Percentiles rank a stretch among this genome's conserved stretches.
Evolutionary conservation across 1,140 invertebrate species (phyloP).

Genomic region (Thalassaphorura encarpata): DNA sequence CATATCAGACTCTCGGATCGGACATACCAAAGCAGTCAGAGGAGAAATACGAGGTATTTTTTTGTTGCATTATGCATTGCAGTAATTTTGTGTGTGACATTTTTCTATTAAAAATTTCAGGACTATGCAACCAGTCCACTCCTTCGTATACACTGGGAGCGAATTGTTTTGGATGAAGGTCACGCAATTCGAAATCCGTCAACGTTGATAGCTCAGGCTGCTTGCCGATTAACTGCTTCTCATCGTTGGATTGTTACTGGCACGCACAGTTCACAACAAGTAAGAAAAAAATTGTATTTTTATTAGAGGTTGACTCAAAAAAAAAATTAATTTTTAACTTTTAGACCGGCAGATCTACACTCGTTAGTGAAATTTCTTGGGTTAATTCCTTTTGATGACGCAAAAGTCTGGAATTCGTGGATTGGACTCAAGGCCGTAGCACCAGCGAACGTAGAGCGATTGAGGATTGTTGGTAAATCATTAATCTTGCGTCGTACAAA

Average conservation of each 20-base stretch:
- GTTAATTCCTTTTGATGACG: constrained; percentile 28
- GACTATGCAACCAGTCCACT: constrained; percentile 37
- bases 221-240: constrained; percentile 50
- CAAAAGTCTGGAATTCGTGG: constrained; percentile 54
- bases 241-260: constrained; percentile 81
- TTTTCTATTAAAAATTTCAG: too few species aligned
- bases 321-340: background rate
- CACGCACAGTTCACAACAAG: constrained; percentile 95
- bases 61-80: background rate
- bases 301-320: background rate
- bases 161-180: constrained; percentile 87
- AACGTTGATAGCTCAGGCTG: constrained; percentile 57
- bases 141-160: constrained; percentile 60
- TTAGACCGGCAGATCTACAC: constrained; percentile 22
- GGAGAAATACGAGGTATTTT: background rate
- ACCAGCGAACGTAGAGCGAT: constrained; percentile 54
- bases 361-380: constrained; percentile 23
- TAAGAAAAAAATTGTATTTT: constrained; percentile 51
- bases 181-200: constrained; percentile 84
- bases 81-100: background rate
- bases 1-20: constrained; percentile 42
- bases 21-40: constrained; percentile 38
- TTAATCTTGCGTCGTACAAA: constrained; percentile 78
- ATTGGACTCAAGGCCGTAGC: constrained; percentile 57
- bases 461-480: constrained; percentile 66